phyloP scores from a whole-genome alignment of 1,140 invertebrate species.

The Adelges cooleyi region DNA sequence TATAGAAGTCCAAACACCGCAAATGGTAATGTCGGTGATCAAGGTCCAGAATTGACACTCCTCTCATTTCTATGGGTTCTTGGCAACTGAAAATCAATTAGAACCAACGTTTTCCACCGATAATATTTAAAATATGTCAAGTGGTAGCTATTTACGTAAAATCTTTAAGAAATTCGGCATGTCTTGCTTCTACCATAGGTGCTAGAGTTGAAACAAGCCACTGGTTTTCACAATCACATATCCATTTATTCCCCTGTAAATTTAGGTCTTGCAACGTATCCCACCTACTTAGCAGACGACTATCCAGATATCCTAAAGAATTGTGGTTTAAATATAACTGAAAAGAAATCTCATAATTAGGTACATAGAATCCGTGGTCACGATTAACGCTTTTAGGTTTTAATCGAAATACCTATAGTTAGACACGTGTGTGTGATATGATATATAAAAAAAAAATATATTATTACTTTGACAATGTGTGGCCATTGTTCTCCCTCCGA shows the following conservation, averaged over 20 bases:
- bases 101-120: too few species aligned
- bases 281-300: slow-evolving; percentile 49
- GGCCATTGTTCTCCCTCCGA: slow-evolving; percentile 44
- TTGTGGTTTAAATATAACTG: slow-evolving; percentile 56
- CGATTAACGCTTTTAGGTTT: neutral
- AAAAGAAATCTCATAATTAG: slow-evolving; percentile 24
- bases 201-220: slow-evolving; percentile 54
- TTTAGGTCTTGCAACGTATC: slow-evolving; percentile 50
- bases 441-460: neutral
- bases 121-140: too few species aligned
- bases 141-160: slow-evolving; percentile 33
- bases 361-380: neutral
- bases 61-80: slow-evolving; percentile 48
- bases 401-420: neutral
- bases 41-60: slow-evolving; percentile 44
- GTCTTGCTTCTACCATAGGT: slow-evolving; percentile 37
- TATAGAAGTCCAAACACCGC: slow-evolving; percentile 49
- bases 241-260: slow-evolving; percentile 56
- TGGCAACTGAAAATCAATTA: slow-evolving; percentile 39
- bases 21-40: slow-evolving; percentile 44
- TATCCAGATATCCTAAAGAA: slow-evolving; percentile 49
- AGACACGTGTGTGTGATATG: too few species aligned
- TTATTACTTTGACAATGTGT: slow-evolving; percentile 44
- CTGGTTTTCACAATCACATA: slow-evolving; percentile 60
- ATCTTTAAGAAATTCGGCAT: slow-evolving; percentile 28